Evolutionary conservation across 2,888 invertebrate genomes (phyloP).

Genomic region (Clanis bilineata): DNA sequence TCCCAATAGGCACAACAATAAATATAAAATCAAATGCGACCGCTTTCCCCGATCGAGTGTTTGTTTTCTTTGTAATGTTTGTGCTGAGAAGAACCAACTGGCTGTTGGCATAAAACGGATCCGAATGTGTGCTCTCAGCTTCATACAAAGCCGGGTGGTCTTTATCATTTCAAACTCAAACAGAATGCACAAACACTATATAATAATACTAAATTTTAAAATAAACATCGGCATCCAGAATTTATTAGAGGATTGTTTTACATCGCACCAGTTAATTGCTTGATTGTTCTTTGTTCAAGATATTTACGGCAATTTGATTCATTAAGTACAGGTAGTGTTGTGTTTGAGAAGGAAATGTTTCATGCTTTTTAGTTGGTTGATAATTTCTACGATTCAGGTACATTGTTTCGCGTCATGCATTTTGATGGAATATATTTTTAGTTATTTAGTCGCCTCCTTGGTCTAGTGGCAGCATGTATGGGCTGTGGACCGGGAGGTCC

Average conservation of each 20-base stretch:
- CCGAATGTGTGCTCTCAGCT: slow-evolving; percentile 51
- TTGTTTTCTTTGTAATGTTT: slow-evolving; percentile 72
- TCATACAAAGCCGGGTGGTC: slow-evolving; percentile 73
- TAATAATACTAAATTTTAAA: slow-evolving; percentile 68
- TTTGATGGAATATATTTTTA: too few species aligned
- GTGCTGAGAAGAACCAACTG: slow-evolving; percentile 75
- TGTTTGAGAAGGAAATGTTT: neutral
- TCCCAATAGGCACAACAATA: slow-evolving; percentile 26
- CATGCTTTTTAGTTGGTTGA: neutral
- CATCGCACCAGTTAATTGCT: slow-evolving; percentile 34
- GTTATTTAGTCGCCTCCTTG: too few species aligned
- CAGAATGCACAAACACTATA: slow-evolving; percentile 63
- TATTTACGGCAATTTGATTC: slow-evolving; percentile 17
- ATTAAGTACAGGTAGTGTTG: neutral
- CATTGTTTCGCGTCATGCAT: neutral
- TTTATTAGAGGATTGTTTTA: slow-evolving; percentile 32
- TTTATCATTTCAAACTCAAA: slow-evolving; percentile 78
- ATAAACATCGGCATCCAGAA: slow-evolving; percentile 52
- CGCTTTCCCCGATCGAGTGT: slow-evolving; percentile 62
- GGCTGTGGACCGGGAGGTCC: too few species aligned
- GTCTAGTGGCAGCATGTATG: too few species aligned
- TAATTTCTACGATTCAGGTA: neutral
- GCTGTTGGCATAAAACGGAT: slow-evolving; percentile 57
- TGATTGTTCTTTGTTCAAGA: slow-evolving; percentile 18
- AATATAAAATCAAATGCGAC: slow-evolving; percentile 54